These are phyloP conservation scores for Nansenia antarctica DNA, from an alignment of 2,113 vertebrate genomes.

Conservation along the genomic window DNA sequence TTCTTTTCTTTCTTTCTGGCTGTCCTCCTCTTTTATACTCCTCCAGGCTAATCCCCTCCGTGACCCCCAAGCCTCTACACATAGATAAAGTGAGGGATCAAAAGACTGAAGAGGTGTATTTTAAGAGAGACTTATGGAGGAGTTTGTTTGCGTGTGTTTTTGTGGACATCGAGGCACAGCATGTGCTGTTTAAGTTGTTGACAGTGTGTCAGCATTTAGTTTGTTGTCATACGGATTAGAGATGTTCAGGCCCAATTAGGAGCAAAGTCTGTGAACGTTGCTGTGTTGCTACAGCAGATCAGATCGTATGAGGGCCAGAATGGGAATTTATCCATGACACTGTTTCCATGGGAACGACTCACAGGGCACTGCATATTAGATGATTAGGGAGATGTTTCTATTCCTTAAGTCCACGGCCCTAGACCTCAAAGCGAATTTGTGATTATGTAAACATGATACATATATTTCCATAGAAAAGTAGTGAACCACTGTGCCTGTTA, in stretches of 20 bases:
- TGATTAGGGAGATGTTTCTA: no score
- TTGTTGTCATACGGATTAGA: background rate
- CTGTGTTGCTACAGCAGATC: no score
- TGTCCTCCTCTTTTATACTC: slow-evolving; percentile 35
- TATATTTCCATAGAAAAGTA: no score
- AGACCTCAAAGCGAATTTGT: no score
- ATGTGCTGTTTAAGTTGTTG: background rate
- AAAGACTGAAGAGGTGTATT: slow-evolving; percentile 38
- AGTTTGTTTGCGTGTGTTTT: background rate
- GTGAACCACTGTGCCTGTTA: no score
- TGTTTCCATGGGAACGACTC: no score
- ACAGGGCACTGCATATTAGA: no score
- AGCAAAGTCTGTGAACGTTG: background rate
- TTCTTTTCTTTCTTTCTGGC: background rate
- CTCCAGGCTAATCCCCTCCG: slow-evolving; percentile 19
- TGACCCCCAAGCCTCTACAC: background rate
- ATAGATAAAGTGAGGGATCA: slow-evolving; percentile 22
- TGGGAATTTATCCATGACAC: no score
- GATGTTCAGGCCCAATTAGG: background rate
- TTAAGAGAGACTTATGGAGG: slow-evolving; percentile 26
- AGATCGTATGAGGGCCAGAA: no score
- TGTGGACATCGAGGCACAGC: background rate
- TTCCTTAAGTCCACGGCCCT: no score
- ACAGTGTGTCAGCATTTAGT: background rate
- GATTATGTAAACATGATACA: no score